These are phyloP conservation scores for Oryzias curvinotus DNA, from an alignment of 2,113 vertebrate species.

Conservation along the genomic window DNA sequence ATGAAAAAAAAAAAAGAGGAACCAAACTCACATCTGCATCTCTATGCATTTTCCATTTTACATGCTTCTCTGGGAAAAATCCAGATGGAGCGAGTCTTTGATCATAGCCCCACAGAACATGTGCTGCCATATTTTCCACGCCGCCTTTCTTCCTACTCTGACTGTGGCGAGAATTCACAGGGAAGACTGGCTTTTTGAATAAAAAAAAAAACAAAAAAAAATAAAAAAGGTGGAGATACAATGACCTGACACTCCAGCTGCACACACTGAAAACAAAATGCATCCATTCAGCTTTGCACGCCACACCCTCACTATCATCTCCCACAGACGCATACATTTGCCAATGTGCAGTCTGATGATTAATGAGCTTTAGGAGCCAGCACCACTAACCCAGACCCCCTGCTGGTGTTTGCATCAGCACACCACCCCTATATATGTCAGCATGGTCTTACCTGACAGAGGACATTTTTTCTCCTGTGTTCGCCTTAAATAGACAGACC, in stretches of 20 bases:
- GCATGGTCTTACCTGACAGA: slow-evolving; percentile 62
- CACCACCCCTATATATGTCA: neutral
- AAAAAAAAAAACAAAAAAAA: neutral
- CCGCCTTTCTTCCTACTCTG: neutral
- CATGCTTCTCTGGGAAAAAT: slow-evolving; percentile 18
- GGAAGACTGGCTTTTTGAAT: neutral
- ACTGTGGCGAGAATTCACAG: neutral
- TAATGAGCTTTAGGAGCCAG: slow-evolving; percentile 24
- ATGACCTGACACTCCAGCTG: neutral
- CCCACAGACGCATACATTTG: slow-evolving; percentile 13
- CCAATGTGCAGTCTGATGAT: slow-evolving; percentile 30
- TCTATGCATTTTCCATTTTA: too few species aligned
- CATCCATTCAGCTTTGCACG: neutral
- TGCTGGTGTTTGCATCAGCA: neutral
- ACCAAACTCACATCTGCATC: too few species aligned
- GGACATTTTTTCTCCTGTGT: slow-evolving; percentile 58
- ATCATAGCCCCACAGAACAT: slow-evolving; percentile 21
- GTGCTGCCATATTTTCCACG: slow-evolving; percentile 1
- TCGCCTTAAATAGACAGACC: slow-evolving; percentile 39
- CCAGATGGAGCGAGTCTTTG: slow-evolving; percentile 20
- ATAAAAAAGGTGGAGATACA: neutral
- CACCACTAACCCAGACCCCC: slow-evolving; percentile 17
- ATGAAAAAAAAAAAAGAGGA: too few species aligned
- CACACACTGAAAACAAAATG: neutral
- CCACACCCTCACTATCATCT: slow-evolving; percentile 22